Conservation (phyloP, 2,113 vertebrate species). For the Apteryx owenii region DNA sequence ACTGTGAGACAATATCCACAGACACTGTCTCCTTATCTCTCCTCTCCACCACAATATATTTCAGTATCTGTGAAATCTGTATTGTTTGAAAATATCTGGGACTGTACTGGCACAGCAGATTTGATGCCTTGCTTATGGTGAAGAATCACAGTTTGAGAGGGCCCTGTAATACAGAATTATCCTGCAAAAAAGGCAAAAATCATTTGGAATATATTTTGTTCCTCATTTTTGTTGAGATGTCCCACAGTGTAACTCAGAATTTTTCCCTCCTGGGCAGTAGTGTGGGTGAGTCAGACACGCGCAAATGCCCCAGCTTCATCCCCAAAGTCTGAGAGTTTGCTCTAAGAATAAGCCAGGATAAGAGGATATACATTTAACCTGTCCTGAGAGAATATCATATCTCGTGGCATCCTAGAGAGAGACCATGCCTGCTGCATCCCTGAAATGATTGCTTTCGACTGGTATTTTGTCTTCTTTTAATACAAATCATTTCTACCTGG, state of each 20-base stretch:
- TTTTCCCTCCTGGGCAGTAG: background rate
- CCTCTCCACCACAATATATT: background rate
- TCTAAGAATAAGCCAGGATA: background rate
- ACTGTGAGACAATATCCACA: background rate
- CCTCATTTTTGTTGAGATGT: background rate
- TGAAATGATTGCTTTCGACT: background rate
- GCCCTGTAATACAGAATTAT: background rate
- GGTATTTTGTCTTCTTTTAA: background rate
- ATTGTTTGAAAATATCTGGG: background rate
- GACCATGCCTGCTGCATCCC: background rate
- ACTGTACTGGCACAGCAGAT: background rate
- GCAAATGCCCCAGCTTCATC: background rate
- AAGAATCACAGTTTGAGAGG: background rate
- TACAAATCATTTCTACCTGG: background rate
- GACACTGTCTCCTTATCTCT: background rate
- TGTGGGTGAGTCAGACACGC: fast-evolving
- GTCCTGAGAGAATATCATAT: background rate
- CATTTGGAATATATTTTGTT: background rate
- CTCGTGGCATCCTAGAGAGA: background rate
- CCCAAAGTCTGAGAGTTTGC: background rate
- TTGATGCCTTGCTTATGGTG: background rate
- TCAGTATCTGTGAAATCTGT: background rate
- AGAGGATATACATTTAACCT: background rate
- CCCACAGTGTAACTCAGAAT: fast-evolving
- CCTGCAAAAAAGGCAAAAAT: background rate